A percentile compares a stretch with the other conserved stretches of the same genome.
These are phyloP conservation scores for Perizoma flavofasciatum DNA, from an alignment of 2,888 invertebrate species.

Conservation along the genomic window DNA sequence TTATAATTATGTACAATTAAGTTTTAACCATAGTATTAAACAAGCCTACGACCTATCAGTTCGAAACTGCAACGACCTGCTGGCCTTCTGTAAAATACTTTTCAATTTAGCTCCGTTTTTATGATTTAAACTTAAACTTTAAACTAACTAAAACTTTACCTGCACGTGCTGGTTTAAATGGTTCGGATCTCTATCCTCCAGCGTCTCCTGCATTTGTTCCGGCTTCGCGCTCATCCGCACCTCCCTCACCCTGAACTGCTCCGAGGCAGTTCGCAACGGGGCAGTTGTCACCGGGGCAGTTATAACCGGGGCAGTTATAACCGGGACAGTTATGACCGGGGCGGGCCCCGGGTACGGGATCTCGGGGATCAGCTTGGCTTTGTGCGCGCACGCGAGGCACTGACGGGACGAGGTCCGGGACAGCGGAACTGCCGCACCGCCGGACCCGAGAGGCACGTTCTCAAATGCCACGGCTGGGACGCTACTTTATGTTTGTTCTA, in stretches of 20 bases:
- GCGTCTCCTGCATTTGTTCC: constrained; percentile 70
- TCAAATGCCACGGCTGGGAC: constrained; percentile 65
- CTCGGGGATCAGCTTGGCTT: constrained; percentile 58
- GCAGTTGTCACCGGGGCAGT: constrained; percentile 18
- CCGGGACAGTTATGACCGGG: constrained; percentile 29
- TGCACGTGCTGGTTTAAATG: constrained; percentile 87
- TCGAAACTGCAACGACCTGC: too few species aligned
- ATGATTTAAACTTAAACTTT: too few species aligned
- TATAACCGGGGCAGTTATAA: constrained; percentile 6
- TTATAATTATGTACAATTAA: too few species aligned
- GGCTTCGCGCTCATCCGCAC: constrained; percentile 63
- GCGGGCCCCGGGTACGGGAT: constrained; percentile 53
- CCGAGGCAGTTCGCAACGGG: constrained; percentile 18
- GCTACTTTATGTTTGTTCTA: constrained; percentile 6
- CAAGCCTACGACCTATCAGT: too few species aligned
- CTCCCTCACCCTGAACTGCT: constrained; percentile 31
- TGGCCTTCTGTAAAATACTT: neutral
- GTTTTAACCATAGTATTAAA: too few species aligned
- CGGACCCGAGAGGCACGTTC: constrained; percentile 60
- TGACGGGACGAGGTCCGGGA: constrained; percentile 55
- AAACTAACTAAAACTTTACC: constrained; percentile 66
- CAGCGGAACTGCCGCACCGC: constrained; percentile 57
- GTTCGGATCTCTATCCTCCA: constrained; percentile 89
- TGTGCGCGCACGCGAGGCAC: constrained; percentile 62
- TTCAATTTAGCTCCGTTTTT: too few species aligned